A percentile compares a stretch with the other conserved stretches of the same genome.
Evolutionary conservation across 2,797 vertebrate genomes (phyloP).

Genomic region (Sebastes iracundus): DNA sequence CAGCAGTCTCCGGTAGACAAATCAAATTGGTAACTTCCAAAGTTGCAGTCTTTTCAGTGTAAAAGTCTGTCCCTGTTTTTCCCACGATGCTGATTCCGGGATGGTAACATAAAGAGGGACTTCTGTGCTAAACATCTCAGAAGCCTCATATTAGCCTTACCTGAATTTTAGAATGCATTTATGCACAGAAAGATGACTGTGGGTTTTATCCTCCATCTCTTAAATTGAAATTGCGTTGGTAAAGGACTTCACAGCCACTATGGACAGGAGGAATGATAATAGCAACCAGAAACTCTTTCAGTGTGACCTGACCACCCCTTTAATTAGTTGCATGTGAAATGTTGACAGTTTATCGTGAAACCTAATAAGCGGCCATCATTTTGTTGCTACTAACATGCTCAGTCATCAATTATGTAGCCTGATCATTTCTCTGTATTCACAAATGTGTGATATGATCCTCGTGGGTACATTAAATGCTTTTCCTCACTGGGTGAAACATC

Average conservation of each 20-base stretch:
- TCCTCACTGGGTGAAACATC: background rate
- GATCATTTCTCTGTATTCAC: background rate
- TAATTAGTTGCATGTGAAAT: background rate
- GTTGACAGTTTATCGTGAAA: background rate
- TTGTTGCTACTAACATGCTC: background rate
- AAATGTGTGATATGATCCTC: background rate
- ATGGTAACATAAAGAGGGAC: background rate
- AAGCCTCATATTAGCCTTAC: background rate
- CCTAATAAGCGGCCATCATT: background rate
- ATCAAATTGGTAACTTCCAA: background rate
- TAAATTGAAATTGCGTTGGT: background rate
- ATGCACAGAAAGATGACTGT: background rate
- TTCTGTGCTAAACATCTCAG: background rate
- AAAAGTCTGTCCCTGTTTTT: background rate
- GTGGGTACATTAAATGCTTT: background rate
- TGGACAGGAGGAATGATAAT: background rate
- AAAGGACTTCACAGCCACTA: background rate
- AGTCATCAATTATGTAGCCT: background rate
- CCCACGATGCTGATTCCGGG: background rate
- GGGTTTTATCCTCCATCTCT: background rate
- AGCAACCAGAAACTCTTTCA: background rate
- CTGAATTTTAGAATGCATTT: background rate
- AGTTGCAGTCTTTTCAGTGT: background rate
- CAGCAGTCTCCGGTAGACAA: background rate
- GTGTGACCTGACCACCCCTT: background rate